Evolutionary conservation across 1,140 invertebrate species (phyloP), one percentile per base, ranked within the genome.

Genomic region (Drosophila sucinea): DNA sequence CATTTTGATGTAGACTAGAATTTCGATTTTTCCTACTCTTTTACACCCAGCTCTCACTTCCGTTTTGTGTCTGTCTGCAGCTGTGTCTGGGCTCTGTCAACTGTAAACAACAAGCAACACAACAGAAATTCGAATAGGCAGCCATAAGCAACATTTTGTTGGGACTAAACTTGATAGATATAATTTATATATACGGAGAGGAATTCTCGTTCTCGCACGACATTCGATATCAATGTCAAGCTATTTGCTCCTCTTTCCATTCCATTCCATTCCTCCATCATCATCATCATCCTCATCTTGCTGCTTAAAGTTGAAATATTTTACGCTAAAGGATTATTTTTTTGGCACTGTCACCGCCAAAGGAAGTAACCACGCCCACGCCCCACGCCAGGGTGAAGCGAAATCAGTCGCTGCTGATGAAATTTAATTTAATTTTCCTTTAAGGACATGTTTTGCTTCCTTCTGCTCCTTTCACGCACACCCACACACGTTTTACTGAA

Each of bases 211-310:
- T 77, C 73, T 77, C 80, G 17, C 17, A 84, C 80, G 84, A 89
- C 84, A 89, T 84, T 89, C 80, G 84, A 89, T 89, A 87, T 87
- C 84, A 87, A 87, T 87, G 84, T 87, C 84, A 87, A 80, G 80
- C 61, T 72, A 80, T 84, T 87, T 84, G 56, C 77, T 62, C 32
- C 33, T 41, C 41, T 11, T 5, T n/a, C 38, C 60, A 7, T 6
- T 17, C 17, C 17, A 17, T 3, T 4, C 27, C 10, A 38, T 25
- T 0, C 6, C 25, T 17, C 23, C 58, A 35, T 60, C 73, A 75
- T 75, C 72, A 23, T 60, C 67, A 64, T 51, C 38, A 38, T 38
- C 35, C 11, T 56, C 60, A 35, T 68, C 66, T 64, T 65, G 44
- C 65, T 60, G 56, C 32, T 58, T 58, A 44, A 61, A 41, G 60